Conservation (phyloP, 2,888 invertebrate genomes). For the Blomia tropicalis region DNA sequence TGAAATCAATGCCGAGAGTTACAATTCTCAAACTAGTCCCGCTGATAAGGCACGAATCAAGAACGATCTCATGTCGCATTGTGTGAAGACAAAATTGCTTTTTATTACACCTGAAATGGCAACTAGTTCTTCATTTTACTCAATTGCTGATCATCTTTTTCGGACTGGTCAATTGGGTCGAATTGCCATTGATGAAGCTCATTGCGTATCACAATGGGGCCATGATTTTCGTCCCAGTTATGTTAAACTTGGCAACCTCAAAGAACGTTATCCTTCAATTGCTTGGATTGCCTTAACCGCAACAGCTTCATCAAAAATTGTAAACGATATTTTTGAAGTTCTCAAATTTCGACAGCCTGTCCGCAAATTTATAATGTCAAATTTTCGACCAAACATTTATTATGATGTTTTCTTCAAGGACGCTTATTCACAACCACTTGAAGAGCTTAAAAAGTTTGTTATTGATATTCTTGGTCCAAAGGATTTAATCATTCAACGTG, state of each 20-base stretch:
- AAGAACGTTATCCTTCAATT: conserved; percentile 47
- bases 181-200: conserved; percentile 90
- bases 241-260: conserved; percentile 60
- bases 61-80: conserved; percentile 54
- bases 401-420: conserved; percentile 88
- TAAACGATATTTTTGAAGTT: conserved; percentile 61
- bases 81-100: conserved; percentile 62
- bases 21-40: conserved; percentile 74
- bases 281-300: conserved; percentile 88
- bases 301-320: conserved; percentile 63
- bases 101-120: conserved; percentile 96
- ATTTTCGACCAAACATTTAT: conserved; percentile 78
- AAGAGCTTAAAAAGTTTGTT: conserved; percentile 60
- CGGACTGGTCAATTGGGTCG: conserved; percentile 64
- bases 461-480: conserved; percentile 44
- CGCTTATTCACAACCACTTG: conserved; percentile 51
- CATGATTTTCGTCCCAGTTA: conserved; percentile 95
- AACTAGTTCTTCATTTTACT: conserved; percentile 25
- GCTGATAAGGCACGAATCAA: conserved; percentile 61
- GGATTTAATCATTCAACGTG: background rate
- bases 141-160: conserved; percentile 41
- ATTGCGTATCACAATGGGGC: conserved; percentile 97
- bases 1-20: conserved; percentile 64
- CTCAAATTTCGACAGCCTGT: conserved; percentile 52
- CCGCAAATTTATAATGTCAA: conserved; percentile 61